These are phyloP conservation scores for Pharmacophagus antenor DNA, from an alignment of 2,888 invertebrate genomes.

Conservation along the genomic window DNA sequence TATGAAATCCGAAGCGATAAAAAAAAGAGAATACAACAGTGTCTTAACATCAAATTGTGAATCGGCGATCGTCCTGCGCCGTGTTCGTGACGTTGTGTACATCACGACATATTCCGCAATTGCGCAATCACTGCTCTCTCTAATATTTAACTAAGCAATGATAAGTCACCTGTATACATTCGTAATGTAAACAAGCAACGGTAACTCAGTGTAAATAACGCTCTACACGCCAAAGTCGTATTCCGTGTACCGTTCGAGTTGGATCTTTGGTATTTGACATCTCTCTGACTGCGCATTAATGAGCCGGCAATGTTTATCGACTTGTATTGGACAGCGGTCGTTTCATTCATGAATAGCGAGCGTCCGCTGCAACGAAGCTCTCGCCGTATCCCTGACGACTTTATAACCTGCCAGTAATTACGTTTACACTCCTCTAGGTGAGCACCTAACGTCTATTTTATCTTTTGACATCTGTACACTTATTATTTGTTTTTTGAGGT, in stretches of 20 bases:
- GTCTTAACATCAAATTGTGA: background rate
- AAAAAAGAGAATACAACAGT: background rate
- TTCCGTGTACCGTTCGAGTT: conserved; percentile 27
- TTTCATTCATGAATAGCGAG: conserved; percentile 27
- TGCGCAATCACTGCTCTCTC: conserved; percentile 2
- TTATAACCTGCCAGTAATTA: conserved; percentile 14
- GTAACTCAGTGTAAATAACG: conserved; percentile 28
- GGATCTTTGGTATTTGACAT: conserved; percentile 30
- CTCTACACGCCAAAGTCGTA: conserved; percentile 20
- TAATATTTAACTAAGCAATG: conserved; percentile 6
- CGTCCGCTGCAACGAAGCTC: conserved; percentile 12
- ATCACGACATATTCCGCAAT: background rate
- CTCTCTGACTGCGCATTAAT: conserved; percentile 31
- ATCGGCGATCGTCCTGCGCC: background rate
- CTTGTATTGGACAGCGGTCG: conserved; percentile 15
- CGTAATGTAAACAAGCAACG: conserved; percentile 26
- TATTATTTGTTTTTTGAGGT: no score
- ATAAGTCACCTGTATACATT: conserved; percentile 9
- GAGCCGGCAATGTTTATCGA: conserved; percentile 29
- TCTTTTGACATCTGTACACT: no score
- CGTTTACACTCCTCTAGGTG: background rate
- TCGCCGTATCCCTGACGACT: conserved; percentile 17
- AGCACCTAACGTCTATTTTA: no score
- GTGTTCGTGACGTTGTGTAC: background rate
- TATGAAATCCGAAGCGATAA: no score